These are phyloP conservation scores for Pomatorhinus ruficollis DNA, from an alignment of 2,113 vertebrate genomes.

Conservation along the genomic window DNA sequence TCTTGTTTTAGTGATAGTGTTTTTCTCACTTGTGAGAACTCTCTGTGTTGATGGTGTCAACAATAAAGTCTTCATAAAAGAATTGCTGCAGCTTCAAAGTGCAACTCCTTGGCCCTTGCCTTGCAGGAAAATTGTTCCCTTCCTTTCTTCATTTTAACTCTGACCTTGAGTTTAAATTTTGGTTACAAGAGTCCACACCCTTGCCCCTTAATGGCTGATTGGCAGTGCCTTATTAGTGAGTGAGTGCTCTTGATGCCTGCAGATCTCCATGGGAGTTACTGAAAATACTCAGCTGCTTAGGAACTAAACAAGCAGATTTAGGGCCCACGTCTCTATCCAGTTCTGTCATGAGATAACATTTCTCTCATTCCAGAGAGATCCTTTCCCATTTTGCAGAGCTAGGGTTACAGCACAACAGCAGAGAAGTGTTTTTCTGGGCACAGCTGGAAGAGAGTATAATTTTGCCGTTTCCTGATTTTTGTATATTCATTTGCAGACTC, in stretches of 20 bases:
- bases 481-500: slow-evolving; percentile 27
- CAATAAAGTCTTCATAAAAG: background rate
- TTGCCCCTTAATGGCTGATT: background rate
- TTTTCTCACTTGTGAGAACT: background rate
- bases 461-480: background rate
- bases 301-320: background rate
- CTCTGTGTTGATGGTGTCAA: background rate
- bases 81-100: background rate
- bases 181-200: background rate
- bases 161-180: background rate
- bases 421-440: slow-evolving; percentile 14
- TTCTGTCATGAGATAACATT: background rate
- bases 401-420: background rate
- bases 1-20: background rate
- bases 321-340: background rate
- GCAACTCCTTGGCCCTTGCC: background rate
- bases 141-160: slow-evolving; percentile 18
- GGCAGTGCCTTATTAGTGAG: background rate
- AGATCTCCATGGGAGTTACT: background rate
- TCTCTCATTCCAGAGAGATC: slow-evolving; percentile 10
- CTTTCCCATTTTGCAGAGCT: background rate
- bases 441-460: background rate
- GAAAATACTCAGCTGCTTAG: background rate
- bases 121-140: background rate
- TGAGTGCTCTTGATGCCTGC: background rate